Evolutionary conservation across 2,113 vertebrate genomes (phyloP).

Genomic region (Campylomormyrus numenius): DNA sequence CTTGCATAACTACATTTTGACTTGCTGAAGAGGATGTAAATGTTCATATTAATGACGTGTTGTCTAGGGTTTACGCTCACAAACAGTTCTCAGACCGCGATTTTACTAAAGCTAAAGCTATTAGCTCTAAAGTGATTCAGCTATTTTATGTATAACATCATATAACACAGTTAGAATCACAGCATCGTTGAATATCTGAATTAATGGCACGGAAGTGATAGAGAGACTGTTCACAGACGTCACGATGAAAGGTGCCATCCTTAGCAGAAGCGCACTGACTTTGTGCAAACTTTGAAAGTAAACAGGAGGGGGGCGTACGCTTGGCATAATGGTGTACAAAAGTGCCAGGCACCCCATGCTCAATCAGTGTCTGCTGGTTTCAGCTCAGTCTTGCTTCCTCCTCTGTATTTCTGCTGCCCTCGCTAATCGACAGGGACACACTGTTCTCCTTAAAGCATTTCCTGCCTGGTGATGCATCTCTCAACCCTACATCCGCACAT

Average conservation of each 20-base stretch:
- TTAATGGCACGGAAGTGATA: background rate
- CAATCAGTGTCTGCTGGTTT: background rate
- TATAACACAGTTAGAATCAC: background rate
- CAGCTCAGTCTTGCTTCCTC: background rate
- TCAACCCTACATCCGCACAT: background rate
- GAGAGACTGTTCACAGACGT: background rate
- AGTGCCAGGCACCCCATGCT: background rate
- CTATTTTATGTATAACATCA: background rate
- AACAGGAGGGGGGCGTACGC: background rate
- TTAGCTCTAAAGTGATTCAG: background rate
- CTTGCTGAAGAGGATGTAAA: background rate
- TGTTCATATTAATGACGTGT: background rate
- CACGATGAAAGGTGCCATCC: background rate
- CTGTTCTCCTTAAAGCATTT: constrained; percentile 12
- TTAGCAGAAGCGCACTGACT: background rate
- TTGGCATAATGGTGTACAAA: too few species aligned
- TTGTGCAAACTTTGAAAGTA: background rate
- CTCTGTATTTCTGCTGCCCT: background rate
- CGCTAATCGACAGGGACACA: background rate
- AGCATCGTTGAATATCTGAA: background rate
- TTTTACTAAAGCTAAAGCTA: background rate
- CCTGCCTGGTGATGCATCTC: constrained; percentile 4
- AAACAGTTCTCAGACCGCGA: background rate
- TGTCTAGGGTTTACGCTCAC: background rate
- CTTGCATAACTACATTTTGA: background rate